Evolutionary conservation across 2,797 vertebrate genomes (phyloP), one percentile per base, ranked within the genome.

Genomic region (Lateolabrax maculatus): DNA sequence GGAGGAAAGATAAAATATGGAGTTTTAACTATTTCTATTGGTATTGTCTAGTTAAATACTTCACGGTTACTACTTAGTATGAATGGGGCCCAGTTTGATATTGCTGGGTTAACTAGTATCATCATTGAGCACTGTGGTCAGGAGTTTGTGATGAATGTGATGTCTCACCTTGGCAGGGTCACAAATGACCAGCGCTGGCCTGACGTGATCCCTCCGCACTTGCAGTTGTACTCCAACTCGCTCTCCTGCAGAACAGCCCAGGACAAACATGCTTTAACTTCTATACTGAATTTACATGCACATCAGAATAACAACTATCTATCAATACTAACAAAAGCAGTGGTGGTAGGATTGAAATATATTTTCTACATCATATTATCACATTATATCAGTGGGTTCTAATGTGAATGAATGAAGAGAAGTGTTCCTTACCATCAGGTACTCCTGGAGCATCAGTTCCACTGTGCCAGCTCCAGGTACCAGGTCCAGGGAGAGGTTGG

Each of bases 131-230:
- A n/a, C n/a, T 19, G 44, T 18, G 23, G 19, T 58, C 43, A 58
- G 13, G 4, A 49, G 11, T 23, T 37, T 39, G n/a, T n/a, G 57
- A 48, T 51, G 29, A 39, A 53, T 23, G 18, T 21, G 25, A 57
- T 46, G 31, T 55, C 37, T 36, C 79, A 76, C 76, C 15, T 71
- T 48, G 81, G 76, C 34, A 79, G 71, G 18, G 25, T 62, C 6
- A 31, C 19, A 46, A 83, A 79, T 19, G 61, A 61, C 0, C 3
- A 41, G 10, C 18, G 19, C 71, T 44, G 71, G 48, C 4, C 4
- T 13, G 76, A 75, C 1, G 0, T 31, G 19, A 16, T 37, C 9
- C 5, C 58, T 9, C 71, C 67, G 21, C 76, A 79, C 41, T 62
- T n/a, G n/a, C 18, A 6, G 1, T 12, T 48, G 6, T 27, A 79